Base-by-base conservation (phyloP, 1,140 invertebrate species). In the Calephelis nemesis region DNA sequence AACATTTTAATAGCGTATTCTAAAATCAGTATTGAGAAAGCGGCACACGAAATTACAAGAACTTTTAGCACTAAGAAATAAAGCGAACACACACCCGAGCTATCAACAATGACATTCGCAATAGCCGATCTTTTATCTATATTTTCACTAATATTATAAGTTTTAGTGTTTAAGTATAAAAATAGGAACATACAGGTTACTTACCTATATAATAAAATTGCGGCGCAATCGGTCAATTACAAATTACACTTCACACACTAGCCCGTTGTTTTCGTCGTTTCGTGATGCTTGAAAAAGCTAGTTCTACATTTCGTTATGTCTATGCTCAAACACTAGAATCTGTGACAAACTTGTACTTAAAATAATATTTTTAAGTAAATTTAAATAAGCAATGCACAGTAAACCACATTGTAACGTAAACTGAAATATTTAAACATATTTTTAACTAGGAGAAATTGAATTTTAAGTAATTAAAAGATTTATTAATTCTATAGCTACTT, bases 261-360 rank as follows among this genome's bases (percentile, higher is more conserved):
- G 81, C 87, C 91, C 91, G 91, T 92, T 92, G 91, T 92, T 92
- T 92, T 92, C 89, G 83, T 91, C 90, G 89, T 92, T 91, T 92
- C 87, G 83, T 90, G 90, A 92, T 90, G 88, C 88, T 91, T 88
- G 85, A 87, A 89, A 86, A 89, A 87, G 83, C 79, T 79, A 85
- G 77, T 77, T 76, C 77, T 60, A 84, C 80, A 83, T 81, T 71
- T 83, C 70, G 69, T 79, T 80, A 78, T 80, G 82, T 89, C 83
- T 89, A 87, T 87, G 81, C 52, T 63, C 52, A n/a, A 47, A 58
- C 15, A 15, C 13, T 48, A 63, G 62, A 54, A 54, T 45, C 62
- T 63, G 19, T 47, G 52, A 39, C 30, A 30, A 52, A 19, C 0
- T 30, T 11, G 30, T 19, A 52, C 19, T 11, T 8, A 52, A 39